These are phyloP conservation scores for Eurosta solidaginis DNA, from an alignment of 1,140 invertebrate species.

Conservation along the genomic window DNA sequence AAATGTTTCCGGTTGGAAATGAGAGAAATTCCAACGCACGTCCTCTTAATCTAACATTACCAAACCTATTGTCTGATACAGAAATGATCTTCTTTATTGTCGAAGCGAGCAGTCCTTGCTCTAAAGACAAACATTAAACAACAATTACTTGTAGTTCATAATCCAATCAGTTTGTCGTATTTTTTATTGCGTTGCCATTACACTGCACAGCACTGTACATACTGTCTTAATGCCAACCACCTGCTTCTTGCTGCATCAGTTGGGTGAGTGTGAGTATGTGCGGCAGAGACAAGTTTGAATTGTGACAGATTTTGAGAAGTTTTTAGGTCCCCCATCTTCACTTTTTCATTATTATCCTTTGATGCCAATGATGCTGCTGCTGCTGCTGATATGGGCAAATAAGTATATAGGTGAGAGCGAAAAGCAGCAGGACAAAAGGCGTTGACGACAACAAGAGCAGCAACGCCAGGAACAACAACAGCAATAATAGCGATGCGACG, in stretches of 20 bases:
- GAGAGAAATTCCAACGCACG: too few species aligned
- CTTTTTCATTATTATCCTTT: conserved; percentile 28
- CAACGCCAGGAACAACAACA: not conserved
- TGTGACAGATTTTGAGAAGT: conserved; percentile 26
- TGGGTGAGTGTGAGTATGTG: not conserved
- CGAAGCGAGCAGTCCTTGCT: too few species aligned
- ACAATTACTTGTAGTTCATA: too few species aligned
- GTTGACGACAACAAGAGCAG: not conserved
- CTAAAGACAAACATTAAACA: too few species aligned
- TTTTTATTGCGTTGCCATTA: too few species aligned
- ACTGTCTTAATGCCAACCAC: not conserved
- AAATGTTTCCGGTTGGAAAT: too few species aligned
- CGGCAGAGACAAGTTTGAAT: not conserved
- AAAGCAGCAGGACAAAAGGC: not conserved
- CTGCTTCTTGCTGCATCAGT: not conserved
- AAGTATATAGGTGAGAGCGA: not conserved
- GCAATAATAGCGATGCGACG: not conserved
- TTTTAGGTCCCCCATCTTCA: conserved; percentile 4
- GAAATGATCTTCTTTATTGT: too few species aligned
- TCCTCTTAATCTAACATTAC: too few species aligned
- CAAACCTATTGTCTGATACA: too few species aligned
- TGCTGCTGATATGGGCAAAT: not conserved
- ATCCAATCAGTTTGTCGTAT: too few species aligned
- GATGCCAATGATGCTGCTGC: not conserved
- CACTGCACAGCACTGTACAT: too few species aligned